Evolutionary conservation across 2,113 vertebrate genomes (phyloP), one percentile per base, ranked within the genome.

Genomic region (Nyctereutes procyonoides): DNA sequence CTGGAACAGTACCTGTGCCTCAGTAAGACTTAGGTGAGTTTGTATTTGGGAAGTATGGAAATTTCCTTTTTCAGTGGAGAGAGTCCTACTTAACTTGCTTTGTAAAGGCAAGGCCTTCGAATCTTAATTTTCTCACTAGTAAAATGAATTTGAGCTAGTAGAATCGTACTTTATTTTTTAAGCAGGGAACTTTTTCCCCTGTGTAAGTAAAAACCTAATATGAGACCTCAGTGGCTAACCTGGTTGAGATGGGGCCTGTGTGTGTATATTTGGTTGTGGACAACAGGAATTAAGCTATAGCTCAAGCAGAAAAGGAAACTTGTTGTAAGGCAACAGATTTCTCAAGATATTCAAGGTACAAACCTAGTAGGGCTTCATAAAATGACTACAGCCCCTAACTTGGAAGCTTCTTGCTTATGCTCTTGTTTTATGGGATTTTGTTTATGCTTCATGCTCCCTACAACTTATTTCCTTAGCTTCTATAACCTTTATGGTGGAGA

Each of bases 111-210:
- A 80, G 10, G 53, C n/a, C 55, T 90, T 84, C 67, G 77, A 13
- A 30, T 51, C 53, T 96, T 67, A 69, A 19, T 97, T 93, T 96
- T 97, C 43, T 77, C 58, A 87, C 10, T 82, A 65, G 81, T 86
- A 83, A 90, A 91, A 79, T 93, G 89, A 86, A 96, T 22, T 81
- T 62, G 53, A 77, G 30, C 24, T 86, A 69, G 24, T 92, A 51
- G 63, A 95, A 80, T 81, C 14, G 24, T 69, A 77, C 32, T 43
- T 80, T 93, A 79, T 76, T 65, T 92, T 86, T 91, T 38, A 69
- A 63, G 17, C 65, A 79, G 30, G 56, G 48, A 85, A 51, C 14
- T 67, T 95, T 90, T 56, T 43, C 8, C n/a, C 26, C 32, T 74
- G 20, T 63, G 7, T 79, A 80, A 93, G 17, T 84, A 20, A 83